Evolutionary conservation across 1,140 invertebrate species (phyloP).

Genomic region (Hestina assimilis): DNA sequence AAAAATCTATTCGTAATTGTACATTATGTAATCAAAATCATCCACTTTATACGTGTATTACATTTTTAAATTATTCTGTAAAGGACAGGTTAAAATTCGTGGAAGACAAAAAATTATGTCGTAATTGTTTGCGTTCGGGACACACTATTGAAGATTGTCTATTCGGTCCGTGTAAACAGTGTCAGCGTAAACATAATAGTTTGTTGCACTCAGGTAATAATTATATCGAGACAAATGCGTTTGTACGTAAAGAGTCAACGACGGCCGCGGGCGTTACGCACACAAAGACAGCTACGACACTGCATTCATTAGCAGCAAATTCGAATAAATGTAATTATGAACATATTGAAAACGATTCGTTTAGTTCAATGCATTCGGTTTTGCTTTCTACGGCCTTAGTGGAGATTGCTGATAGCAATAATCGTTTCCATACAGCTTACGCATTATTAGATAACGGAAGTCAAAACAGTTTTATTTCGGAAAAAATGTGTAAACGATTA

Average conservation of each 20-base stretch:
- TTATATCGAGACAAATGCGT: neutral
- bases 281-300: neutral
- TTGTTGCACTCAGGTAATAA: conserved; percentile 13
- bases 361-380: conserved; percentile 22
- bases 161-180: conserved; percentile 12
- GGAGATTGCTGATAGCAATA: conserved; percentile 19
- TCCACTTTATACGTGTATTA: conserved; percentile 10
- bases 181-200: conserved; percentile 19
- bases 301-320: conserved; percentile 6
- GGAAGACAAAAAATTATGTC: conserved; percentile 17
- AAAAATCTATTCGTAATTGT: neutral
- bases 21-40: conserved; percentile 7
- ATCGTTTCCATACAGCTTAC: conserved; percentile 22
- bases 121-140: conserved; percentile 19
- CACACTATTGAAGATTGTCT: conserved; percentile 9
- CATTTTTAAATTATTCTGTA: conserved; percentile 13
- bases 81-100: conserved; percentile 18
- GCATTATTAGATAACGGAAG: conserved; percentile 32
- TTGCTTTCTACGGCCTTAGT: conserved; percentile 30
- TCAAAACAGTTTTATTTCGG: conserved; percentile 27
- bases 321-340: neutral
- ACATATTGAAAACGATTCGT: neutral
- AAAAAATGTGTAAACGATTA: conserved; percentile 22
- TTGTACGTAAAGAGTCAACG: neutral
- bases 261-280: neutral